phyloP scores from a whole-genome alignment of 2,113 vertebrate genomes.

The Dryoscopus gambensis region DNA sequence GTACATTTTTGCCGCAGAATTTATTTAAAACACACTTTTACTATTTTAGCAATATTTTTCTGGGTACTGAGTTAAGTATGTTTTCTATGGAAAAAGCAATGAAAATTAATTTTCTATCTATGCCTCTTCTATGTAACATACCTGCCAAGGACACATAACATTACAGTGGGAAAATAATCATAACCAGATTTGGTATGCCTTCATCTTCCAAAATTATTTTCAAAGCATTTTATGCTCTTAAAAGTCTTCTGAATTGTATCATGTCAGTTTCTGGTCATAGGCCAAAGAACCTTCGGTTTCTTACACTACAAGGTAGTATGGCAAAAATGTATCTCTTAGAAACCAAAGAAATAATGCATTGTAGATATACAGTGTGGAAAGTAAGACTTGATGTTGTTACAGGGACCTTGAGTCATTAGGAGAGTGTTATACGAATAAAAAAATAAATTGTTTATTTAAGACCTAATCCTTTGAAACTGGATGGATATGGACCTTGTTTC shows the following conservation, averaged over 20 bases:
- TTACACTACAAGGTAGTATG: neutral
- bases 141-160: neutral
- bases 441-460: neutral
- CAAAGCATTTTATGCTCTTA: slow-evolving; percentile 14
- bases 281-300: neutral
- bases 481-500: neutral
- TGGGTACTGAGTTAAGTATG: neutral
- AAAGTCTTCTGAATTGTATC: neutral
- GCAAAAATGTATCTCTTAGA: neutral
- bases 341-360: neutral
- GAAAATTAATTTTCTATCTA: neutral
- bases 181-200: slow-evolving; percentile 47
- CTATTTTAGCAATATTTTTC: neutral
- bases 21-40: neutral
- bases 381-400: neutral
- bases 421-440: neutral
- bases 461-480: neutral
- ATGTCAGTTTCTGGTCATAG: neutral
- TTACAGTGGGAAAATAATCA: slow-evolving; percentile 17
- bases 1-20: neutral
- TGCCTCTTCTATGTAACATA: neutral
- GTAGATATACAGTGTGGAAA: neutral
- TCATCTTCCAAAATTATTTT: slow-evolving; percentile 40
- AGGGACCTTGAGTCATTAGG: neutral
- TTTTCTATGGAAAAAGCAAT: neutral